A percentile compares a stretch with the other conserved stretches of the same genome.
Conservation (phyloP, 2,113 vertebrate species). For the Indicator maculatus region DNA sequence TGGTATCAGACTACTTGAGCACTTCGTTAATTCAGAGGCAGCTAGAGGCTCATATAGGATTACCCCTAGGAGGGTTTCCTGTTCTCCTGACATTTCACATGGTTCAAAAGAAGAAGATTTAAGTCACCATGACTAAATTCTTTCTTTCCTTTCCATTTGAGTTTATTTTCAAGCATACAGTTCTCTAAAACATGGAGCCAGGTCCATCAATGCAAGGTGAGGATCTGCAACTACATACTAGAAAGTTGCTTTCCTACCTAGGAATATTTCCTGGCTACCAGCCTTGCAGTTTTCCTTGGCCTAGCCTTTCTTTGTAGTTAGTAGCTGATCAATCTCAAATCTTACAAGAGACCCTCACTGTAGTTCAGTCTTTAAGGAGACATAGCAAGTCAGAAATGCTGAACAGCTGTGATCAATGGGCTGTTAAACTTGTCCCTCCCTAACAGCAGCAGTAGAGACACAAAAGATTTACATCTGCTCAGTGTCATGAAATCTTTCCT, state of each 20-base stretch:
- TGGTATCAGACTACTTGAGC: slow-evolving; percentile 41
- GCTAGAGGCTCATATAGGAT: neutral
- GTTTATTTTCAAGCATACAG: neutral
- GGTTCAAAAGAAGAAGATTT: neutral
- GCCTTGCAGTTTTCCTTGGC: neutral
- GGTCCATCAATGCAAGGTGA: neutral
- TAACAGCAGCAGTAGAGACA: neutral
- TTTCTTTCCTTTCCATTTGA: neutral
- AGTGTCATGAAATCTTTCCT: neutral
- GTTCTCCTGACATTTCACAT: slow-evolving; percentile 13
- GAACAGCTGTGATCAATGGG: neutral
- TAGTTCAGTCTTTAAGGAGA: neutral
- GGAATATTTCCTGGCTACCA: slow-evolving; percentile 7
- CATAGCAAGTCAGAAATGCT: neutral
- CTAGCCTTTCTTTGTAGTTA: neutral
- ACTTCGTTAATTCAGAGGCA: slow-evolving; percentile 41
- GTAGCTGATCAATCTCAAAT: neutral
- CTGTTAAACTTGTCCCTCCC: neutral
- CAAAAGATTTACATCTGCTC: neutral
- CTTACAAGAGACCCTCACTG: neutral
- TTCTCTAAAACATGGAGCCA: neutral
- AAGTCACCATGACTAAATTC: slow-evolving; percentile 30
- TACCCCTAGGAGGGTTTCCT: neutral
- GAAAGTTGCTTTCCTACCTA: slow-evolving; percentile 18
- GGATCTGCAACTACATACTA: neutral